Conservation (phyloP, 2,113 vertebrate species). For the Pristiophorus japonicus region DNA sequence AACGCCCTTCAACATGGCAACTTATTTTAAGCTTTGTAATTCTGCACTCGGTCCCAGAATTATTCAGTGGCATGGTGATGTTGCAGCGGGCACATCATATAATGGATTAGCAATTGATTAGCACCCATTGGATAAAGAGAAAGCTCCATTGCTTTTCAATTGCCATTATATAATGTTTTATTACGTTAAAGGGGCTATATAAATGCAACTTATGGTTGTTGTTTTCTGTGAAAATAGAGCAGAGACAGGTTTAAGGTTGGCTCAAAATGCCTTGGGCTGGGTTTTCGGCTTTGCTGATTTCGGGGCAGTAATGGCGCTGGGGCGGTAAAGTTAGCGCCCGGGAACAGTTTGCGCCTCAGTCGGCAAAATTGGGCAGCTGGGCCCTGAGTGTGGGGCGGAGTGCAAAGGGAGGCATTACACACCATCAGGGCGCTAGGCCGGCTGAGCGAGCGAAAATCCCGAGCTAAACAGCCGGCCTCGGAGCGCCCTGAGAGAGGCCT, state of each 20-base stretch:
- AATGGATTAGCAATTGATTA: neutral
- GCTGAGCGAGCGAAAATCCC: too few species aligned
- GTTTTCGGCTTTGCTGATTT: too few species aligned
- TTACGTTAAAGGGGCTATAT: neutral
- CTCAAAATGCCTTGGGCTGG: neutral
- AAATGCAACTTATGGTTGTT: neutral
- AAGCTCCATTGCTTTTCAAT: neutral
- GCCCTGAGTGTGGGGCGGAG: too few species aligned
- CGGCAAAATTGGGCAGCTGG: too few species aligned
- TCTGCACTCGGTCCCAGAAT: neutral
- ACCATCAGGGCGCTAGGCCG: too few species aligned
- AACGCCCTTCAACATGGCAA: neutral
- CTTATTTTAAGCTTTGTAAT: neutral
- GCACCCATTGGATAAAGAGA: neutral
- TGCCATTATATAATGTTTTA: neutral
- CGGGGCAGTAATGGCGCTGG: too few species aligned
- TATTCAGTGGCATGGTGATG: neutral
- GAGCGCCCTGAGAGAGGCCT: too few species aligned
- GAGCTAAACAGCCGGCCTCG: too few species aligned
- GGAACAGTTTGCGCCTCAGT: too few species aligned
- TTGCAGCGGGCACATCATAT: neutral
- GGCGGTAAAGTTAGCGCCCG: too few species aligned
- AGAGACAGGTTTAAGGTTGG: neutral
- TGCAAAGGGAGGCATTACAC: too few species aligned
- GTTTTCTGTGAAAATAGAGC: neutral